Evolutionary conservation across 35 echinoderm and acorn worm species (phyloP), one percentile per base, ranked within the genome.

Genomic region (Strongylocentrotus purpuratus): DNA sequence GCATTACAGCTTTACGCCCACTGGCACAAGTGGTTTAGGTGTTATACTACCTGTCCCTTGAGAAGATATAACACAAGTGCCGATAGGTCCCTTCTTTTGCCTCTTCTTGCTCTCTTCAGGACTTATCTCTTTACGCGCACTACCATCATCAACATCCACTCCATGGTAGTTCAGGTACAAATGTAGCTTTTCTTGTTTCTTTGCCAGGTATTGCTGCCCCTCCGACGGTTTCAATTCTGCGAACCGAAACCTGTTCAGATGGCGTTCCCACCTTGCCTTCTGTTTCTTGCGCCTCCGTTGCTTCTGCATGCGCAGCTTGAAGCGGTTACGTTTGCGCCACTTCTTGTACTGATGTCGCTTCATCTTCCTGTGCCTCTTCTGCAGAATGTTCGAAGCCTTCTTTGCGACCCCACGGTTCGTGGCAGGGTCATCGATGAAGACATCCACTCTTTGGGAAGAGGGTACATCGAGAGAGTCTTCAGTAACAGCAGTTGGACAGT

Each of bases 291-390:
- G 95, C 11, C 58, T 32, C 89, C 58, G 20, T 31, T 95, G 95
- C 95, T 95, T 95, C 55, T 65, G 87, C 31, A 92, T 95, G 12
- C 95, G 95, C 17, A 95, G 95, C 95, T 95, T 95, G 95, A 95
- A 95, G 87, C 89, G 88, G 87, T 95, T 95, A 20, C 95, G 95
- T 32, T 95, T 95, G 87, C 89, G 88, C 95, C 95, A 95, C 88
- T 95, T 95, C 47, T 92, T 87, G 88, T 95, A 95, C 95, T 95
- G 95, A 46, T 95, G 95, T 45, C 95, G 95, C 15, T 95, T 95
- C 95, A 95, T 95, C 88, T 95, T 95, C 33, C 88, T 50, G 46
- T 90, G 95, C 32, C 95, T 87, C 95, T 95, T 95, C 33, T 95
- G 87, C 28, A 95, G 31, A 88, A 95, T 95, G 88, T 92, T 92